Base-by-base conservation (phyloP, 2,113 vertebrate species). In the rabbit (Oryctolagus cuniculus) region DNA sequence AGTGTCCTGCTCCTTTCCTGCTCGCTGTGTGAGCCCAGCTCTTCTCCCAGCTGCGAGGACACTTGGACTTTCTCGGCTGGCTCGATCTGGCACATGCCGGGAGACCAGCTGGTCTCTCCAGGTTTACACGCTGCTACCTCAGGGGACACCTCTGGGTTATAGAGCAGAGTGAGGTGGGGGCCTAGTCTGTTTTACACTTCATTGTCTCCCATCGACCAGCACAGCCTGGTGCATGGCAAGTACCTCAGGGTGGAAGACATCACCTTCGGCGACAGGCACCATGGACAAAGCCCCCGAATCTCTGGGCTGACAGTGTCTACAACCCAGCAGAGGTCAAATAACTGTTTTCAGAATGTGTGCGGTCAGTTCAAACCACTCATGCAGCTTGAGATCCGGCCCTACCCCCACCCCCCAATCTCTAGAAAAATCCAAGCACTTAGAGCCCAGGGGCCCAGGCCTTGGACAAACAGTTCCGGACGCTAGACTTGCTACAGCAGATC, bases 401-500 rank as follows among this genome's bases (percentile, higher is more conserved):
- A 1, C 3, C 22, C 22, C 13, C 31, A 9, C 24, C 10, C 3
- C 55, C 29, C 6, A 2, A 49, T 58, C 13, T 58, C 19, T 27
- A 5, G n/a, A 69, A 55, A 82, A 16, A 75, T 3, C 79, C 27
- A 67, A 80, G 29, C 17, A 34, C 36, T 63, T 73, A n/a, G 25
- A 96, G 67, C 53, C 19, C 67, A 66, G 93, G 91, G 53, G 1
- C 15, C 72, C 67, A 80, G 64, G 36, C 77, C 83, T 82, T 55
- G 0, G 25, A 55, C 15, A 25, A 64, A 92, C 90, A 93, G 44
- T 70, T 83, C 91, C 29, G 25, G 66, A 91, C 25, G 17, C 31
- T 31, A 93, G 78, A 70, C 55, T 80, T 77, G n/a, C 83, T 84
- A 69, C 34, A 27, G 61, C 63, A 92, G 90, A 96, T 10, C 51